Percentiles rank a stretch among this genome's conserved stretches.
Evolutionary conservation across 1,140 invertebrate genomes (phyloP).

Genomic region (Psilanteris sp.): DNA sequence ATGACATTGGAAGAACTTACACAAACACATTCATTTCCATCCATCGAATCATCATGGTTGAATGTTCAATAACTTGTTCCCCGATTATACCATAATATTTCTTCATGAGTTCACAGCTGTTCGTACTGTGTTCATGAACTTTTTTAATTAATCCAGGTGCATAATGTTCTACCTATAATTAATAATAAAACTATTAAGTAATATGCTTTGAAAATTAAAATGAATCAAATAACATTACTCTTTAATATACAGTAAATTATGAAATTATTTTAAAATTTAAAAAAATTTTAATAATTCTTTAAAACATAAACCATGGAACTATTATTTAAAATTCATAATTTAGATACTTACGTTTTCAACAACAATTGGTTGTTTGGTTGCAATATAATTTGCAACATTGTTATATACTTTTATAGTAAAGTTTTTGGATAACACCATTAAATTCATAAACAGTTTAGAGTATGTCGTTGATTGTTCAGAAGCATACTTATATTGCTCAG

Average conservation of each 20-base stretch:
- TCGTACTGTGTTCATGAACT: constrained; percentile 63
- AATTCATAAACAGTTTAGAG: constrained; percentile 81
- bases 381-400: constrained; percentile 80
- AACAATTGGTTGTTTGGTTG: constrained; percentile 84
- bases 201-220: neutral
- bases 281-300: neutral
- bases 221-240: too few relatives aligned
- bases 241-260: too few relatives aligned
- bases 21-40: constrained; percentile 87
- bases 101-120: constrained; percentile 67
- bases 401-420: constrained; percentile 78
- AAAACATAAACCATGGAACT: constrained; percentile 20
- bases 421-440: constrained; percentile 81
- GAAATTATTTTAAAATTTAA: too few relatives aligned
- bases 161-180: constrained; percentile 83
- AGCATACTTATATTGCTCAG: constrained; percentile 82
- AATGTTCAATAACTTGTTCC: constrained; percentile 71
- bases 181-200: constrained; percentile 14
- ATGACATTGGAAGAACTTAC: too few relatives aligned
- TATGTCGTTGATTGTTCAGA: constrained; percentile 82
- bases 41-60: constrained; percentile 73
- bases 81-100: constrained; percentile 65
- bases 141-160: constrained; percentile 83
- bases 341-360: constrained; percentile 80
- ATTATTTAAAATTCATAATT: neutral